Base-by-base conservation (phyloP, 2,797 vertebrate species). In the Crypturellus tataupa region DNA sequence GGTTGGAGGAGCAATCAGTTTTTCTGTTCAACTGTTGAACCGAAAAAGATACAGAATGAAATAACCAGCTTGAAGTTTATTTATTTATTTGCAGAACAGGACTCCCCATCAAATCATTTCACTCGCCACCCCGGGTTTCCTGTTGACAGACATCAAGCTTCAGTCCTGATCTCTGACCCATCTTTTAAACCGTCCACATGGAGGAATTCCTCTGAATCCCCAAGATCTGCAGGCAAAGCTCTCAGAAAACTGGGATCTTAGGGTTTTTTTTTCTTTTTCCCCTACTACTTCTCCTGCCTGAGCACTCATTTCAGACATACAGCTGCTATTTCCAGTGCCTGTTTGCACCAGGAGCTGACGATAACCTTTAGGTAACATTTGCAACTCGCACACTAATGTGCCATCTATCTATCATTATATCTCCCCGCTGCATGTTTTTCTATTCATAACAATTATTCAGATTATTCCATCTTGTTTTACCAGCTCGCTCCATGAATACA, bases 391-490 rank as follows among this genome's bases (percentile, higher is more conserved):
- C 37, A 8, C 19, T 87, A 63, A 80, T 37, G 10, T 53, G 35
- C 27, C 72, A 49, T 53, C 68, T 77, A 68, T 85, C 78, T 70
- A 71, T 94, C 87, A 64, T 86, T 55, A 31, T 39, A 69, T 56
- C 64, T 85, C 71, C 72, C 89, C 35, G 29, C 59, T 79, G 56
- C 80, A 33, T 72, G 75, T 89, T 95, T 46, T 85, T 80, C 96
- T 80, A 33, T 72, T 94, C 92, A 75, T 68, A 85, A 89, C 90
- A 90, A 78, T 92, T 91, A 97, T 93, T 97, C 93, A 95, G 90
- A 95, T 96, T 79, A 93, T 91, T 97, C 94, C 91, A 91, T 91
- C 93, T 91, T 85, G 83, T 92, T 95, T 96, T 83, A 83, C 58
- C 44, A 78, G 23, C 59, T 70, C 25, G 63, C 40, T 58, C 70